These are phyloP conservation scores for Vicugna pacos DNA, from an alignment of 2,113 vertebrate genomes.

Conservation along the genomic window DNA sequence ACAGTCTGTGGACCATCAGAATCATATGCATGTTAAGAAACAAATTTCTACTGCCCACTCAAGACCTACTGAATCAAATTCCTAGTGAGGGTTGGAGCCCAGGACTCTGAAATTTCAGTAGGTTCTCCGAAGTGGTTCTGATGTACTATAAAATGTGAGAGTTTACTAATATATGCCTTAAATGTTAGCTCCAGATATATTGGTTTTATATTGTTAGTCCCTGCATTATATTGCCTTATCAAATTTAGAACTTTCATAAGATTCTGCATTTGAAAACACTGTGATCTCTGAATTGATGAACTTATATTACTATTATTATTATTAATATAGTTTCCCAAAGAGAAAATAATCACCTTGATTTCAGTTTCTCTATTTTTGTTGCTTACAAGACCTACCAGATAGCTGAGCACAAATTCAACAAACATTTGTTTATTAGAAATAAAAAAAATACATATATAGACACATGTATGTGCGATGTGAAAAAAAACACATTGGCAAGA, in stretches of 20 bases:
- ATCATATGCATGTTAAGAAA: not conserved
- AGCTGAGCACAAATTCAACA: not conserved
- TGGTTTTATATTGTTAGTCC: not conserved
- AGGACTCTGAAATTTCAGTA: not conserved
- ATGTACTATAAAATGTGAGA: not conserved
- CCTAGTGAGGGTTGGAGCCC: not conserved
- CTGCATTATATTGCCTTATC: not conserved
- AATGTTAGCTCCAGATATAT: not conserved
- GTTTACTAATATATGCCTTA: not conserved
- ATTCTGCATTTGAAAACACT: not conserved
- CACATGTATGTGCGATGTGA: not conserved
- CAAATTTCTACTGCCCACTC: not conserved
- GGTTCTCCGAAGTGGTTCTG: not conserved
- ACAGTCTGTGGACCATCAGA: not conserved
- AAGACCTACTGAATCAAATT: not conserved
- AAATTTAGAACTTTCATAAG: constrained; percentile 13
- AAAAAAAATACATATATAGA: not conserved
- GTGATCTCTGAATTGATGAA: not conserved
- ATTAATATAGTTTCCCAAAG: not conserved
- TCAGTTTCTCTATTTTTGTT: not conserved
- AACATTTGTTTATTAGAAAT: not conserved
- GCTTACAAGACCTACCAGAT: not conserved
- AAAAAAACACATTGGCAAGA: not conserved
- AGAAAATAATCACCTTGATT: not conserved
- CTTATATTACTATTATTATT: not conserved